Evolutionary conservation across 2,113 vertebrate species (phyloP).

Genomic region (Podiceps cristatus): DNA sequence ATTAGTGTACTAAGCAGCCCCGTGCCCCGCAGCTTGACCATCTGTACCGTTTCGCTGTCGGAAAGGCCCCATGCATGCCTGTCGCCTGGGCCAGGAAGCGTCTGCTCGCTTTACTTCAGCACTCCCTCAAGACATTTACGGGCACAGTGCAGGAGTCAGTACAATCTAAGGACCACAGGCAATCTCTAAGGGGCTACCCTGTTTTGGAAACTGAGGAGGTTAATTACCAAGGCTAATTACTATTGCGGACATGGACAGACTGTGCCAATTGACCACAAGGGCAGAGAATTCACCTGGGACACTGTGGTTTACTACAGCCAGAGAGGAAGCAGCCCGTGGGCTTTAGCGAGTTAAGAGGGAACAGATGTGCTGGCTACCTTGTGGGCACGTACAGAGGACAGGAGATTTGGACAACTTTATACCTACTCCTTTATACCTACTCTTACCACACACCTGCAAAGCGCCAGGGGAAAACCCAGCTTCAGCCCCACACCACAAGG

Average conservation of each 20-base stretch:
- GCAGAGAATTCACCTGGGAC: constrained; percentile 41
- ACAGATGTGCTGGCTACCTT: not conserved
- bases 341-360: not conserved
- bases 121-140: not conserved
- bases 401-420: not conserved
- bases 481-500: not conserved
- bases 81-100: not conserved
- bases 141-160: not conserved
- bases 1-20: not conserved
- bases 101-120: not conserved
- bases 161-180: not conserved
- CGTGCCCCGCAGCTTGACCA: not conserved
- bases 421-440: not conserved
- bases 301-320: not conserved
- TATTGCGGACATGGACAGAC: not conserved
- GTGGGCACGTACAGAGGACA: rapidly evolving
- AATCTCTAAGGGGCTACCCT: not conserved
- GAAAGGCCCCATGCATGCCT: not conserved
- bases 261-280: not conserved
- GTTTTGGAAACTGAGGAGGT: not conserved
- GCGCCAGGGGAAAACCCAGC: not conserved
- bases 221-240: not conserved
- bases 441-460: not conserved
- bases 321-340: not conserved
- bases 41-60: not conserved